Evolutionary conservation across 2,888 invertebrate species (phyloP).

Genomic region (Plebejus argus): DNA sequence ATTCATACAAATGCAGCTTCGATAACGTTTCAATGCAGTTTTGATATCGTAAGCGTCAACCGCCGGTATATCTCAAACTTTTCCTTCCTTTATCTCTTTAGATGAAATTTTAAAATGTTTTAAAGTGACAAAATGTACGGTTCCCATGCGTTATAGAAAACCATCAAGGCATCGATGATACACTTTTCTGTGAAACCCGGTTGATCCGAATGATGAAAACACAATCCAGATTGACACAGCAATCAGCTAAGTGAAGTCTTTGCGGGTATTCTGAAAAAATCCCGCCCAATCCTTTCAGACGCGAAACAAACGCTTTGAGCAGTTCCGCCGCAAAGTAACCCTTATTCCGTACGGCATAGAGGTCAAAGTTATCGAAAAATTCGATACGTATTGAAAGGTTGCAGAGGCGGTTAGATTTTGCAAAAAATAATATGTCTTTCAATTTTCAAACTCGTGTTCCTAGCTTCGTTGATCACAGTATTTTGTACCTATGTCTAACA

Average conservation of each 20-base stretch:
- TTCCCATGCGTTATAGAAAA: not conserved
- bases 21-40: too few species aligned
- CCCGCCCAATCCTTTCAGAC: constrained; percentile 20
- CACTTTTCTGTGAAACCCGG: not conserved
- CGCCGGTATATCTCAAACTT: too few species aligned
- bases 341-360: not conserved
- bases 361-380: not conserved
- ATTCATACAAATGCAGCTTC: too few species aligned
- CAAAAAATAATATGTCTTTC: not conserved
- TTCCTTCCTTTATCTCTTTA: too few species aligned
- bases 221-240: constrained; percentile 25
- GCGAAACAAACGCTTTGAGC: not conserved
- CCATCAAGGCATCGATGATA: not conserved
- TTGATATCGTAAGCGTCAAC: too few species aligned
- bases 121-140: not conserved
- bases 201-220: not conserved
- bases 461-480: not conserved
- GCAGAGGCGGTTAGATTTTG: not conserved
- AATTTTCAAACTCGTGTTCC: not conserved
- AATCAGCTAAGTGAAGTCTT: constrained; percentile 30
- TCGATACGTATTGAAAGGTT: constrained; percentile 11
- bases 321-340: not conserved
- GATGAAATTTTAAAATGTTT: too few species aligned
- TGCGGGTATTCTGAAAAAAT: constrained; percentile 22
- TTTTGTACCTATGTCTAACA: not conserved